Conservation (phyloP, 1,140 invertebrate genomes). For the Magallana ariakensis region DNA sequence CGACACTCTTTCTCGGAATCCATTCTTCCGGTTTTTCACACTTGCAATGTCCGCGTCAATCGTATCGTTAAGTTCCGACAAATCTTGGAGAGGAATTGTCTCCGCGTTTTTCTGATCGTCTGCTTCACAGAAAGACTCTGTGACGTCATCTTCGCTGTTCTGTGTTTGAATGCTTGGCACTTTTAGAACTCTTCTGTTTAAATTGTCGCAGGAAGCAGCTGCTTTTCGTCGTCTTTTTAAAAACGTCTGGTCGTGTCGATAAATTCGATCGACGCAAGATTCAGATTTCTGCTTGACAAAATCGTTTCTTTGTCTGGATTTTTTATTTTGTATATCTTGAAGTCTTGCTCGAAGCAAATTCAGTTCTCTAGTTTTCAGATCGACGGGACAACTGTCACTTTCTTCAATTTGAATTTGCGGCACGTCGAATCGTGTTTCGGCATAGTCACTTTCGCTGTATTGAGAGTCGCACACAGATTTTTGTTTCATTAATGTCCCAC, state of each 20-base stretch:
- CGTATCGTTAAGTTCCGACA: neutral
- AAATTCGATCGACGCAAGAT: conserved; percentile 37
- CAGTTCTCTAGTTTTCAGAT: neutral
- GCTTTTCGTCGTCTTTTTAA: conserved; percentile 26
- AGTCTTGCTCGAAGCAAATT: conserved; percentile 30
- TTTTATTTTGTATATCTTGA: conserved; percentile 34
- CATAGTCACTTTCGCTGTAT: conserved; percentile 6
- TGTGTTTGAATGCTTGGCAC: conserved; percentile 26
- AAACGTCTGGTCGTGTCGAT: conserved; percentile 35
- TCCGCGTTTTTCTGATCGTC: conserved; percentile 14
- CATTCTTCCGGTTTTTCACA: conserved; percentile 14
- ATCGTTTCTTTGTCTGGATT: conserved; percentile 17
- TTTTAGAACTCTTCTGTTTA: conserved; percentile 12
- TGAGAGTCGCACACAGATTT: conserved; percentile 28
- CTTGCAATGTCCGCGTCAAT: neutral
- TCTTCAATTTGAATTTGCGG: conserved; percentile 8
- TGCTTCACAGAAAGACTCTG: neutral
- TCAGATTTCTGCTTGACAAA: conserved; percentile 40
- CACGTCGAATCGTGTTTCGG: conserved; percentile 10
- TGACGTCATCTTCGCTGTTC: conserved; percentile 30
- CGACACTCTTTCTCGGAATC: conserved; percentile 12
- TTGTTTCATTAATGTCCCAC: conserved; percentile 15
- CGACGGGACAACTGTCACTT: neutral
- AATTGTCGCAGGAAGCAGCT: conserved; percentile 14
- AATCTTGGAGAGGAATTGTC: conserved; percentile 30